Evolutionary conservation across 2,888 invertebrate species (phyloP).

Genomic region (Cephus rjabovi): DNA sequence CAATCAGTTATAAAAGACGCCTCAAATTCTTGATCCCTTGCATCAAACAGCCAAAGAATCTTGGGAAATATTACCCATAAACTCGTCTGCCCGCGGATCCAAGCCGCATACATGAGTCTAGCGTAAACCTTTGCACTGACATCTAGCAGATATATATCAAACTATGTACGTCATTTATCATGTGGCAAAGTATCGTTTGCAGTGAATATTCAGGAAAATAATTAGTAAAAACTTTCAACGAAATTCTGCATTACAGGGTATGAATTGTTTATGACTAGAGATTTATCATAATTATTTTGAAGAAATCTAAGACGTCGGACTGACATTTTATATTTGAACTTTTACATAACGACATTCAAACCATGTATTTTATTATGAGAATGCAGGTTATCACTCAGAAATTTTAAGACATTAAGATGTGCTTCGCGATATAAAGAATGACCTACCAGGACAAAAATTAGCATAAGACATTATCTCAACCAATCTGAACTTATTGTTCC

Average conservation of each 20-base stretch:
- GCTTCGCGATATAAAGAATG: background rate
- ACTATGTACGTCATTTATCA: background rate
- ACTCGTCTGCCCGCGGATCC: slow-evolving; percentile 54
- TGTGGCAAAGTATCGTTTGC: background rate
- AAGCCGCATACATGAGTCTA: slow-evolving; percentile 4
- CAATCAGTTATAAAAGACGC: slow-evolving; percentile 17
- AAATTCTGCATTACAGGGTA: background rate
- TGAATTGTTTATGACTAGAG: background rate
- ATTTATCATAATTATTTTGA: background rate
- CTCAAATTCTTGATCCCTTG: slow-evolving; percentile 39
- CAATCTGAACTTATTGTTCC: background rate
- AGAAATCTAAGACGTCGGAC: background rate
- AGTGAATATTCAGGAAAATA: background rate
- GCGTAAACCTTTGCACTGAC: background rate
- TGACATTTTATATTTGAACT: background rate
- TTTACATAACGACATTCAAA: background rate
- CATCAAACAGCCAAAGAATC: slow-evolving; percentile 54
- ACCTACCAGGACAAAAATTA: background rate
- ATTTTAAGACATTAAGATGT: background rate
- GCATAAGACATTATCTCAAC: background rate
- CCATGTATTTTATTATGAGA: background rate
- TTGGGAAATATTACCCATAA: slow-evolving; percentile 66
- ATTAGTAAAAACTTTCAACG: background rate
- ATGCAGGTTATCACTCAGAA: background rate
- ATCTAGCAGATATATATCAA: background rate